These are phyloP conservation scores for Rutilus rutilus DNA, from an alignment of 2,113 vertebrate genomes.

Conservation along the genomic window DNA sequence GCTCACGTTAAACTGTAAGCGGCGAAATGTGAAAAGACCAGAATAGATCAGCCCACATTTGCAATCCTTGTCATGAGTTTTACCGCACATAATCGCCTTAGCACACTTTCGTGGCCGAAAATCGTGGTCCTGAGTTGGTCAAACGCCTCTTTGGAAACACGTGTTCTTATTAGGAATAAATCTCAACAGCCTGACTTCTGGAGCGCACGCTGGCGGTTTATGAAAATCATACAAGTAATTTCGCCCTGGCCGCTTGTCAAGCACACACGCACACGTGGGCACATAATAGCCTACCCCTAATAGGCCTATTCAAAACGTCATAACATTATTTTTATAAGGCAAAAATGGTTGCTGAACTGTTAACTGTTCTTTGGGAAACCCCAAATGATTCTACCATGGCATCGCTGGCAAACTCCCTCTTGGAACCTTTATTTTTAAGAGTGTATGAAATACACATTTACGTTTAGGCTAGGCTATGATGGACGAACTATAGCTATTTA, in stretches of 20 bases:
- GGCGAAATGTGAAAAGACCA: conserved; percentile 49
- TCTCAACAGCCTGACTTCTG: conserved; percentile 44
- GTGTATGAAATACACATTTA: no score
- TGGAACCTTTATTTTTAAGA: no score
- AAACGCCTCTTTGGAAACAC: conserved; percentile 34
- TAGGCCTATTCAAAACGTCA: neutral
- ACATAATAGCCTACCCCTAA: neutral
- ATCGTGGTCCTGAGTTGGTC: conserved; percentile 27
- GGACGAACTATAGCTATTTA: neutral
- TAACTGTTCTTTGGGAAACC: no score
- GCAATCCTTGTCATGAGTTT: conserved; percentile 56
- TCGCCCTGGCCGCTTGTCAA: neutral
- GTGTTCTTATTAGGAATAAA: conserved; percentile 22
- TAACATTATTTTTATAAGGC: neutral
- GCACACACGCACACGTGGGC: conserved; percentile 35
- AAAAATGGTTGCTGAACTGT: no score
- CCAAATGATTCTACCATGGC: neutral
- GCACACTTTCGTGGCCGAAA: conserved; percentile 43
- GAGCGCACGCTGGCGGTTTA: neutral
- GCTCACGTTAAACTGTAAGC: conserved; percentile 42
- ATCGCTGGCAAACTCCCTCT: no score
- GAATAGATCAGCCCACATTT: conserved; percentile 44
- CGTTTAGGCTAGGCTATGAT: neutral
- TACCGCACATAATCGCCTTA: conserved; percentile 54
- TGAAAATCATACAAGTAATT: neutral